A percentile compares a stretch with the other conserved stretches of the same genome.
These are phyloP conservation scores for Stichodactyla mertensii DNA, from an alignment of 64 coral and sea anemone species.

Conservation along the genomic window DNA sequence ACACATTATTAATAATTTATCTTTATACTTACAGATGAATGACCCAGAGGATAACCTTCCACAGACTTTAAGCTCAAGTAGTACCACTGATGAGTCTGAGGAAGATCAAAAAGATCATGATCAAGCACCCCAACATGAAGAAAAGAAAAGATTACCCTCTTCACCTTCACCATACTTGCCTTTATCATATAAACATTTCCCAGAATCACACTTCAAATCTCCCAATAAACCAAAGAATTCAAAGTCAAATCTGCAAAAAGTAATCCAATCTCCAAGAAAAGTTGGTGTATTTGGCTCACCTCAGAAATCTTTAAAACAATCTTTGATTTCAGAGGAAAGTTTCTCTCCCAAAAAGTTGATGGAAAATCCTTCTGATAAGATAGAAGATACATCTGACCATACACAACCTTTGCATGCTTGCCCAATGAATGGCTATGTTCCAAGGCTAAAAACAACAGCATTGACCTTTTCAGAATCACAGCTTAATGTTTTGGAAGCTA, in stretches of 20 bases:
- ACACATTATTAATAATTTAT: too few species aligned
- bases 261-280: neutral
- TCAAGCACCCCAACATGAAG: neutral
- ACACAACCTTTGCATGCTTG: conserved; percentile 9
- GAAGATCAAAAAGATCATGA: neutral
- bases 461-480: neutral
- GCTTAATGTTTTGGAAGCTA: neutral
- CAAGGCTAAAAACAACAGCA: neutral
- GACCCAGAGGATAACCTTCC: neutral
- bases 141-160: neutral
- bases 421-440: conserved; percentile 4
- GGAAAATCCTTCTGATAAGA: neutral
- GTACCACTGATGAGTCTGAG: neutral
- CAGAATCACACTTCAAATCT: neutral
- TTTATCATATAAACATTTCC: neutral
- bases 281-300: conserved; percentile 15
- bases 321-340: neutral
- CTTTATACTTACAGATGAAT: neutral
- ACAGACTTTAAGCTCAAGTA: neutral
- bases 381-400: conserved; percentile 8
- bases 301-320: neutral
- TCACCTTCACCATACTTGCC: neutral
- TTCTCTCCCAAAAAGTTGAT: conserved; percentile 21
- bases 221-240: neutral
- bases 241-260: neutral